Evolutionary conservation across 1,140 invertebrate genomes (phyloP).

Genomic region (Ips typographus): DNA sequence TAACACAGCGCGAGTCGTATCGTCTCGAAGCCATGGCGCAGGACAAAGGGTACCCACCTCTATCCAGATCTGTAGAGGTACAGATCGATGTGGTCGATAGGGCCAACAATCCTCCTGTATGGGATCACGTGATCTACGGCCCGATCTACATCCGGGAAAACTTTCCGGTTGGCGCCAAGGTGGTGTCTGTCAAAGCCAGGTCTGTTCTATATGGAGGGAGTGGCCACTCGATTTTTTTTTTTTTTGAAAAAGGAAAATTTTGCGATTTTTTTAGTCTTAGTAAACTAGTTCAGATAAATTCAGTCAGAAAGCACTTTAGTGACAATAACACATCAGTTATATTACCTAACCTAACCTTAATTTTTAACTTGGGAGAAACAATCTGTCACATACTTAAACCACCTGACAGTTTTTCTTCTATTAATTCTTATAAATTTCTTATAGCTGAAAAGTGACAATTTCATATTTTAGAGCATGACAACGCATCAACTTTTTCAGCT

Average conservation of each 20-base stretch:
- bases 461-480: too few relatives aligned
- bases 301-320: too few relatives aligned
- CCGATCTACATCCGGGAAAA: slow-evolving; percentile 97
- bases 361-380: too few relatives aligned
- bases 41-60: slow-evolving; percentile 92
- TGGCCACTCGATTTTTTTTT: background rate
- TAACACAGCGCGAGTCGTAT: slow-evolving; percentile 88
- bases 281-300: too few relatives aligned
- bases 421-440: too few relatives aligned
- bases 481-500: too few relatives aligned
- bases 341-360: too few relatives aligned
- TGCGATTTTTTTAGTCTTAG: too few relatives aligned
- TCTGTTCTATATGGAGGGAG: slow-evolving; percentile 63
- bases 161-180: slow-evolving; percentile 92
- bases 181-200: slow-evolving; percentile 97
- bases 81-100: slow-evolving; percentile 97
- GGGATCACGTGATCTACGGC: slow-evolving; percentile 93
- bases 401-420: too few relatives aligned
- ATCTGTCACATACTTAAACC: too few relatives aligned
- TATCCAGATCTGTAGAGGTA: slow-evolving; percentile 92
- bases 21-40: slow-evolving; percentile 95
- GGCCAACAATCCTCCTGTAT: slow-evolving; percentile 95
- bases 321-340: too few relatives aligned
- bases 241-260: background rate
- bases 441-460: too few relatives aligned